Conservation (phyloP, 2,888 invertebrate species). For the Amblyteles armatorius region DNA sequence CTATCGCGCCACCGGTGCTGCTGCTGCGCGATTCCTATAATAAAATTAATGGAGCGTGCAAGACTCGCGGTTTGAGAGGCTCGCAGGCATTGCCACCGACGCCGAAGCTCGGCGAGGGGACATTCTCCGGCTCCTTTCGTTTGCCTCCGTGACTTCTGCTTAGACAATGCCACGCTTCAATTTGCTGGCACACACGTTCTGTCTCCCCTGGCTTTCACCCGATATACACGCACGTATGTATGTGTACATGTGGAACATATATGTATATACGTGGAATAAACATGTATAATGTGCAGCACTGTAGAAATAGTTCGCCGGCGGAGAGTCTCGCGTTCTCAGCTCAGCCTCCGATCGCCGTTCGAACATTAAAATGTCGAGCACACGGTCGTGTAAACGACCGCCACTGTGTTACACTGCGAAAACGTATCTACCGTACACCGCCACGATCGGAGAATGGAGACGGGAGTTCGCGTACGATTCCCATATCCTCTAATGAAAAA, state of each 20-base stretch:
- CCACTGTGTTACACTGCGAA: constrained; percentile 10
- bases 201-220: constrained; percentile 32
- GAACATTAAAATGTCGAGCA: constrained; percentile 59
- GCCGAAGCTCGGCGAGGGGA: constrained; percentile 65
- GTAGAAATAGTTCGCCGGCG: constrained; percentile 3
- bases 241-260: no score
- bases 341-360: constrained; percentile 35
- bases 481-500: neutral
- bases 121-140: constrained; percentile 75
- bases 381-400: constrained; percentile 42
- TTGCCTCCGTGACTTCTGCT: constrained; percentile 75
- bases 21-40: constrained; percentile 75
- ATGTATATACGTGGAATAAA: neutral
- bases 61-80: constrained; percentile 48
- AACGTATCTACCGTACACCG: constrained; percentile 9
- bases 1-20: neutral
- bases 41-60: constrained; percentile 82
- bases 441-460: constrained; percentile 21
- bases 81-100: constrained; percentile 52
- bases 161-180: constrained; percentile 77
- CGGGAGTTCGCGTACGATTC: constrained; percentile 22
- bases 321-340: constrained; percentile 30
- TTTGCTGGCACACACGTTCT: constrained; percentile 53
- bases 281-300: neutral
- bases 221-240: constrained; percentile 32